These are phyloP conservation scores for Natator depressus DNA, from an alignment of 2,113 vertebrate species.

Conservation along the genomic window DNA sequence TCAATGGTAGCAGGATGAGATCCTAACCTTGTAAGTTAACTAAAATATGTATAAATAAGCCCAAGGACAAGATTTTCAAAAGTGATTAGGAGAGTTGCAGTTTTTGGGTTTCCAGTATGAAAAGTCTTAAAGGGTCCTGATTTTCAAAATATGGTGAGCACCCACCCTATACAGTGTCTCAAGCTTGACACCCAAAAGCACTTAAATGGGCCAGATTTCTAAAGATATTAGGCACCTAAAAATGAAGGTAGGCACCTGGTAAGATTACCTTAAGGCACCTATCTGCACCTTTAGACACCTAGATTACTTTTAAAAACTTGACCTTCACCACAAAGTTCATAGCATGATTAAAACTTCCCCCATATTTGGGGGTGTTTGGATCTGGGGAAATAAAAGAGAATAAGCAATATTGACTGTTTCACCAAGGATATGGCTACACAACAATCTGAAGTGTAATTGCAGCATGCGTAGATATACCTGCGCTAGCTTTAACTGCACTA, in stretches of 20 bases:
- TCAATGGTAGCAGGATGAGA: not conserved
- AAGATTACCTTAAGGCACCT: not conserved
- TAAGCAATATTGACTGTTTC: not conserved
- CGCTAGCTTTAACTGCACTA: not conserved
- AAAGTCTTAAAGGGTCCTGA: not conserved
- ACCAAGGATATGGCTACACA: not conserved
- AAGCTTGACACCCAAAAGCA: not conserved
- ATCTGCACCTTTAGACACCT: not conserved
- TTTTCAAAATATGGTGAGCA: not conserved
- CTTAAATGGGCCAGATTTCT: not conserved
- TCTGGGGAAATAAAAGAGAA: not conserved
- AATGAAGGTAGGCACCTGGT: not conserved
- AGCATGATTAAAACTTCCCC: slow-evolving; percentile 3
- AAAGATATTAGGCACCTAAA: not conserved
- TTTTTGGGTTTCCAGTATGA: not conserved
- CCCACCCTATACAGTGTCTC: not conserved
- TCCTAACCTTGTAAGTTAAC: not conserved
- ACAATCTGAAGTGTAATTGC: not conserved
- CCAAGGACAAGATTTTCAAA: not conserved
- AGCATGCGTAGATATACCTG: not conserved
- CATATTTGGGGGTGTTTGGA: not conserved
- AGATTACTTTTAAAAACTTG: not conserved
- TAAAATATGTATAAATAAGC: not conserved
- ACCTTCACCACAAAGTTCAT: not conserved
- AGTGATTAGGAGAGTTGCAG: not conserved